phyloP scores from a whole-genome alignment of 2,113 vertebrate genomes.

The Cryptotis parvus region DNA sequence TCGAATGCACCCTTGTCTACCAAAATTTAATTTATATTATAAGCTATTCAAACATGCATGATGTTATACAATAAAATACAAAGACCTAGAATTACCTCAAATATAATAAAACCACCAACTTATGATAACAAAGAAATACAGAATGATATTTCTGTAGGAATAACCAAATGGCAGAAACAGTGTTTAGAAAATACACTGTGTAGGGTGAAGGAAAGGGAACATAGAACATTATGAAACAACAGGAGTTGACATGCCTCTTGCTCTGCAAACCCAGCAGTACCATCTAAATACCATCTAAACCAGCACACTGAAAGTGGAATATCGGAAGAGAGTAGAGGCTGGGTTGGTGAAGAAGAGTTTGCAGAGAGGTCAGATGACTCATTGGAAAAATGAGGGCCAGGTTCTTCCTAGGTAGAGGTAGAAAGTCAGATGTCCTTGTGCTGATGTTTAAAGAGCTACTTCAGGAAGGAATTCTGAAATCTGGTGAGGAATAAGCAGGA shows the following conservation, averaged over 20 bases:
- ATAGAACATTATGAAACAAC: not conserved
- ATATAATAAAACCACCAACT: not conserved
- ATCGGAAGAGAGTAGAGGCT: not conserved
- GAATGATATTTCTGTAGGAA: not conserved
- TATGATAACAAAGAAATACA: conserved; percentile 10
- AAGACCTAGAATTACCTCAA: not conserved
- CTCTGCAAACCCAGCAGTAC: not conserved
- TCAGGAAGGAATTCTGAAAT: conserved; percentile 7
- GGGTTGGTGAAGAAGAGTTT: not conserved
- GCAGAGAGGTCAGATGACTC: not conserved
- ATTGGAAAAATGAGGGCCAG: not conserved
- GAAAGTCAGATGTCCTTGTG: not conserved
- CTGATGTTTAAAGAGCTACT: not conserved
- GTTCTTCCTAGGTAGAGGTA: not conserved
- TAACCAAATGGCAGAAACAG: not conserved
- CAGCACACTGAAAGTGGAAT: not conserved
- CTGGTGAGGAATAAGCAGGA: not conserved
- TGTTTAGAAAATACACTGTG: not conserved
- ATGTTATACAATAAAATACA: not conserved
- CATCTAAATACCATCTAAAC: too few relatives aligned
- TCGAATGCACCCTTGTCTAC: not conserved
- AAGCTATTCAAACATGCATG: not conserved
- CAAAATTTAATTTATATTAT: not conserved
- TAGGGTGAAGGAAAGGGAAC: not conserved
- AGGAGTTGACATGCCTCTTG: not conserved